Percentiles rank a stretch among this genome's conserved stretches.
Conservation (phyloP, 2,888 invertebrate genomes). For the Agrotis exclamationis region DNA sequence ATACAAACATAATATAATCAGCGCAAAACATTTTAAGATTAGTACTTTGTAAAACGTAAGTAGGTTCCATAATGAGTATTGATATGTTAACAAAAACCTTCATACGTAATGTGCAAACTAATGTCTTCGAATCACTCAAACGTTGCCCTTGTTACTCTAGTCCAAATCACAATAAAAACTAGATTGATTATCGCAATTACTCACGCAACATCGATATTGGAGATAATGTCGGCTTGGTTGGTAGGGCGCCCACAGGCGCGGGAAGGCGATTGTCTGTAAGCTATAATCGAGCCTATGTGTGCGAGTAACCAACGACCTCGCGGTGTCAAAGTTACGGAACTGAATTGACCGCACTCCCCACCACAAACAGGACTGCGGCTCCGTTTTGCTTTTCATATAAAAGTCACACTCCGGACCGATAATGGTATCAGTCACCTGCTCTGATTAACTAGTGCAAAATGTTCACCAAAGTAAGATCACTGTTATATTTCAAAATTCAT, state of each 20-base stretch:
- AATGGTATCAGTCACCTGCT: conserved; percentile 90
- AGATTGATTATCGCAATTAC: conserved; percentile 73
- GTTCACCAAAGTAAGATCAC: conserved; percentile 89
- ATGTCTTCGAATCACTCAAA: conserved; percentile 55
- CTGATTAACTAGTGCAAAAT: conserved; percentile 89
- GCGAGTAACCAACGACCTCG: conserved; percentile 84
- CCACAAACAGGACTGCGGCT: conserved; percentile 83
- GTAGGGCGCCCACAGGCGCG: conserved; percentile 59
- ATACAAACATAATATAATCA: neutral
- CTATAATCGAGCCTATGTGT: conserved; percentile 81
- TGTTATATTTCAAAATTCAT: conserved; percentile 43
- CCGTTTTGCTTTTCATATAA: conserved; percentile 90
- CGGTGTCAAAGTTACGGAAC: conserved; percentile 91
- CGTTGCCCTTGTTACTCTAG: conserved; percentile 56
- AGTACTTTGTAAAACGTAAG: conserved; percentile 1
- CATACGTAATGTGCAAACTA: conserved; percentile 37
- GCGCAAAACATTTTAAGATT: conserved; percentile 18
- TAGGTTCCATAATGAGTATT: conserved; percentile 19
- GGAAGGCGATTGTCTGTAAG: conserved; percentile 76
- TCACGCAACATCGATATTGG: conserved; percentile 70
- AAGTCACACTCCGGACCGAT: conserved; percentile 86
- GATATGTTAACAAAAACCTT: conserved; percentile 48
- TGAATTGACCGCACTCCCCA: conserved; percentile 87
- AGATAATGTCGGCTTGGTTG: conserved; percentile 64
- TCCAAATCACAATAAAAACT: conserved; percentile 65